Percentiles rank a stretch among this genome's conserved stretches.
phyloP scores from a whole-genome alignment of 2,888 invertebrate genomes.

The Mimumesa dahlbomi region DNA sequence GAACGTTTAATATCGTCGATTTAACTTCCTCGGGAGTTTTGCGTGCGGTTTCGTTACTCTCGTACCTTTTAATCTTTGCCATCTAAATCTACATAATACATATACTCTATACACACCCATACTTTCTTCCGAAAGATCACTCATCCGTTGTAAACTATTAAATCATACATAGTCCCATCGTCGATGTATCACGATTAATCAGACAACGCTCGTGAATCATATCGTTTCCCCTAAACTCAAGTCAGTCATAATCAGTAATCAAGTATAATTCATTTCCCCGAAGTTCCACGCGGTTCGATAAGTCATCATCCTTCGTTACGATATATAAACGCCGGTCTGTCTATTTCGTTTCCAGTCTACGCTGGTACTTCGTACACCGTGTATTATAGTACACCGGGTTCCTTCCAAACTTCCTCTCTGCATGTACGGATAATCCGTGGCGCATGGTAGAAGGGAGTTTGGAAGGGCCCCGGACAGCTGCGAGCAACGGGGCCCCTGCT shows the following conservation, averaged over 20 bases:
- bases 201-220: slow-evolving; percentile 31
- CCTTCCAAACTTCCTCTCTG: no score
- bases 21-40: slow-evolving; percentile 25
- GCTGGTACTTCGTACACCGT: no score
- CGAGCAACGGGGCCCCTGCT: slow-evolving; percentile 16
- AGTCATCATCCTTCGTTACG: slow-evolving; percentile 12
- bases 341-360: no score
- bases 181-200: background rate
- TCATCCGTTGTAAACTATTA: no score
- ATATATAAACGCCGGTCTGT: no score
- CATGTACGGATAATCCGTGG: slow-evolving; percentile 50
- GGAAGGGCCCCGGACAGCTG: slow-evolving; percentile 58
- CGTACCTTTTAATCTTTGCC: no score
- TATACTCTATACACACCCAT: no score
- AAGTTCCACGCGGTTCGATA: slow-evolving; percentile 22
- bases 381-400: no score
- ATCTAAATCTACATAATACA: no score
- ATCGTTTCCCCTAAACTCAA: slow-evolving; percentile 5
- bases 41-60: background rate
- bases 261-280: slow-evolving; percentile 29
- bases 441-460: slow-evolving; percentile 47
- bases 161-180: background rate
- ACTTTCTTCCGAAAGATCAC: no score
- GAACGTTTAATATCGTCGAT: slow-evolving; percentile 18
- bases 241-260: background rate